Percentiles rank a stretch among this genome's conserved stretches.
phyloP scores from a whole-genome alignment of 2,113 vertebrate genomes.

The Tyrannus savana region DNA sequence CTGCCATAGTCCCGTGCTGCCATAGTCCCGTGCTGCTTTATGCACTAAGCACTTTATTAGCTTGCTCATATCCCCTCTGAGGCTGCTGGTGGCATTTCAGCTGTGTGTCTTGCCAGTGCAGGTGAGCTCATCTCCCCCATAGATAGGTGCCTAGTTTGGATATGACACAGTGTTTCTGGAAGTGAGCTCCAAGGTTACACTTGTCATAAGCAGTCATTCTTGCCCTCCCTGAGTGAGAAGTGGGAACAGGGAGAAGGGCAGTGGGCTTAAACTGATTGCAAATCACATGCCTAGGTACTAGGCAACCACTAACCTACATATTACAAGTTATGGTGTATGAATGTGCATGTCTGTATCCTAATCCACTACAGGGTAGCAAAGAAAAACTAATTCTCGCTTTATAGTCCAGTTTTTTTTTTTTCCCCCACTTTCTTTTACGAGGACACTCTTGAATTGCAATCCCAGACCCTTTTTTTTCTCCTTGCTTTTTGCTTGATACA shows the following conservation, averaged over 20 bases:
- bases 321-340: neutral
- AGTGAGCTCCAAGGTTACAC: neutral
- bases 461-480: neutral
- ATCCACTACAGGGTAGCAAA: neutral
- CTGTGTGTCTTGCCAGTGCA: neutral
- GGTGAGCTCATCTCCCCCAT: neutral
- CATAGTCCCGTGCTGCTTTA: neutral
- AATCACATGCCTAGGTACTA: neutral
- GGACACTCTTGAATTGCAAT: neutral
- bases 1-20: neutral
- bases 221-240: neutral
- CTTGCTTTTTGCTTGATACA: neutral
- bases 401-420: neutral
- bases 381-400: neutral
- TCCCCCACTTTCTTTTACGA: neutral
- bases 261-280: neutral
- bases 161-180: neutral
- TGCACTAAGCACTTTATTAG: neutral
- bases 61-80: neutral
- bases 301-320: neutral
- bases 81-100: neutral
- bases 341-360: neutral
- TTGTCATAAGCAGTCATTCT: neutral
- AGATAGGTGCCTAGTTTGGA: neutral
- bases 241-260: neutral